Evolutionary conservation across 2,113 vertebrate species (phyloP).

Genomic region (Zosterops lateralis): DNA sequence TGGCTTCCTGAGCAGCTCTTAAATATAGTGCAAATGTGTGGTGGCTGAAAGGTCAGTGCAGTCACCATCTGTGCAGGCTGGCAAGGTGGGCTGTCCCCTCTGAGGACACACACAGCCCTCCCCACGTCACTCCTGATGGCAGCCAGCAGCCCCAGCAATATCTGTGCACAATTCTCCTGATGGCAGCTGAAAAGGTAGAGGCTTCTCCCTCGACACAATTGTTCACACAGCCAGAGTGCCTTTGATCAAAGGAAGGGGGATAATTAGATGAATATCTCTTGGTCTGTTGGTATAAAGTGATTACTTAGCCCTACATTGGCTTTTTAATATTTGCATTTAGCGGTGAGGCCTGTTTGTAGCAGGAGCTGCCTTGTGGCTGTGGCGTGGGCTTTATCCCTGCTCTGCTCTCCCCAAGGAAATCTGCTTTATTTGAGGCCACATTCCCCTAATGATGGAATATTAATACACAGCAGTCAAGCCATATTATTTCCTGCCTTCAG

Average conservation of each 20-base stretch:
- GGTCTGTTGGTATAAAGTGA: neutral
- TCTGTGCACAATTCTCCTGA: neutral
- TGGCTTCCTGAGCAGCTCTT: conserved; percentile 50
- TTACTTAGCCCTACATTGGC: neutral
- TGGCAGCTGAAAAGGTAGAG: neutral
- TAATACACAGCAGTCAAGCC: neutral
- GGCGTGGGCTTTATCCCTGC: neutral
- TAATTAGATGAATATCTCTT: conserved; percentile 5
- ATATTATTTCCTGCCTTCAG: neutral
- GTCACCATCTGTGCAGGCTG: neutral
- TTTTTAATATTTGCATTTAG: neutral
- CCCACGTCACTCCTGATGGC: rapidly evolving
- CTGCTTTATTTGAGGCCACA: neutral
- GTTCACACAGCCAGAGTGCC: conserved; percentile 10
- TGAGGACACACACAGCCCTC: neutral
- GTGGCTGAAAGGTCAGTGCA: neutral
- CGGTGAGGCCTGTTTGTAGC: neutral
- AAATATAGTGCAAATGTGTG: neutral
- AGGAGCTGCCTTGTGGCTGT: neutral
- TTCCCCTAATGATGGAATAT: conserved; percentile 15
- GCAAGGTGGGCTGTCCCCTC: conserved; percentile 16
- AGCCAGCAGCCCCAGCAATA: neutral
- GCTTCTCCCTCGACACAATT: neutral
- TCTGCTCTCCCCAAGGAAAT: conserved; percentile 13
- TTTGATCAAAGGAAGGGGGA: neutral